phyloP scores from a whole-genome alignment of 2,888 invertebrate genomes.

The Eupithecia inturbata region DNA sequence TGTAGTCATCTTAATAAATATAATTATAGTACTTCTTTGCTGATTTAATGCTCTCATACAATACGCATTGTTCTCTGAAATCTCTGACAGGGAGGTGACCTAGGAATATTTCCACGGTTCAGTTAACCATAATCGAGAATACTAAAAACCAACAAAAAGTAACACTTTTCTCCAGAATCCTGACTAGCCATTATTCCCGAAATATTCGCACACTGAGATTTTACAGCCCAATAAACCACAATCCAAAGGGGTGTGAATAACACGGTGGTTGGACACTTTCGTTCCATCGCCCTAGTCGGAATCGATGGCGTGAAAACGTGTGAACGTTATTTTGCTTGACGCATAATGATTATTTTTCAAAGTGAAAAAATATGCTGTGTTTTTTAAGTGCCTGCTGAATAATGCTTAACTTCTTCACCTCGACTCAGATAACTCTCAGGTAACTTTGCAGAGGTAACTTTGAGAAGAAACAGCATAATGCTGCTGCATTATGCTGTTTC shows the following conservation, averaged over 20 bases:
- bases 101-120: neutral
- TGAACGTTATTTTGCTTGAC: neutral
- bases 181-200: constrained; percentile 27
- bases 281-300: constrained; percentile 8
- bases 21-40: too few species aligned
- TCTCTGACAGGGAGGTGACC: too few species aligned
- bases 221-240: constrained; percentile 44
- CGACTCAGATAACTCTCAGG: too few species aligned
- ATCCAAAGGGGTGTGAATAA: constrained; percentile 44
- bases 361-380: neutral
- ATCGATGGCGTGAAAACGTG: constrained; percentile 19
- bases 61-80: too few species aligned
- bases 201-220: constrained; percentile 41
- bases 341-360: neutral
- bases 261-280: constrained; percentile 40
- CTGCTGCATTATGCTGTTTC: too few species aligned
- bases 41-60: too few species aligned
- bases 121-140: neutral
- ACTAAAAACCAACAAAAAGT: neutral
- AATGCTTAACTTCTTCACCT: too few species aligned
- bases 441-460: too few species aligned
- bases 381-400: neutral
- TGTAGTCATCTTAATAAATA: too few species aligned
- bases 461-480: too few species aligned
- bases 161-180: constrained; percentile 11